phyloP scores from a whole-genome alignment of 2,113 vertebrate genomes.

The Clinocottus analis region DNA sequence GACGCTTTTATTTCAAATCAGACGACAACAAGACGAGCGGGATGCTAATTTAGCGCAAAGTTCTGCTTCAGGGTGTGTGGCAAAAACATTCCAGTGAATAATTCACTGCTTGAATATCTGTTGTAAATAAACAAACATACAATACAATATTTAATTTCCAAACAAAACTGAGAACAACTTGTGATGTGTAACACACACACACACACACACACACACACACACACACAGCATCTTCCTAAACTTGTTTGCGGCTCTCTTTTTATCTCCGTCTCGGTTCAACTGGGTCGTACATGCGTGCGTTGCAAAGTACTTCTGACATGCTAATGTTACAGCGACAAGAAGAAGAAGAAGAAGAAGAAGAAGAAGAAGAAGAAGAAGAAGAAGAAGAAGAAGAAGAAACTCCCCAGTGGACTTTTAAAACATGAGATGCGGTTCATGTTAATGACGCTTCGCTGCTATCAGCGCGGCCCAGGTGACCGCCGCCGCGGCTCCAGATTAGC shows the following conservation, averaged over 20 bases:
- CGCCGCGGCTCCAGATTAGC: conserved; percentile 54
- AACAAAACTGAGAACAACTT: not conserved
- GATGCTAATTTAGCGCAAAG: no score
- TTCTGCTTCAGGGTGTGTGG: not conserved
- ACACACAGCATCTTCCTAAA: not conserved
- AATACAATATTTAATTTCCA: no score
- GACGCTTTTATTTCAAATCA: not conserved
- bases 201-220: not conserved
- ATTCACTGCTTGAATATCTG: not conserved
- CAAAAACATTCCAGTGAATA: no score
- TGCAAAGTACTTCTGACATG: not conserved
- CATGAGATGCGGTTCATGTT: conserved; percentile 28
- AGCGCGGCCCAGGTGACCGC: conserved; percentile 67
- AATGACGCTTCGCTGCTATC: conserved; percentile 60
- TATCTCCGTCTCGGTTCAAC: not conserved
- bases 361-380: not conserved
- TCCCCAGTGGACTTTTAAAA: not conserved
- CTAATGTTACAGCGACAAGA: not conserved
- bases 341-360: not conserved
- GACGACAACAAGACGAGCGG: not conserved
- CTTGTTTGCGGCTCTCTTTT: not conserved
- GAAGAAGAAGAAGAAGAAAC: not conserved
- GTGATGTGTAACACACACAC: not conserved
- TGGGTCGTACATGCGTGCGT: not conserved
- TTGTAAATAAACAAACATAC: not conserved